These are phyloP conservation scores for Adelognathus sp. DNA, from an alignment of 2,888 invertebrate genomes.

Conservation along the genomic window DNA sequence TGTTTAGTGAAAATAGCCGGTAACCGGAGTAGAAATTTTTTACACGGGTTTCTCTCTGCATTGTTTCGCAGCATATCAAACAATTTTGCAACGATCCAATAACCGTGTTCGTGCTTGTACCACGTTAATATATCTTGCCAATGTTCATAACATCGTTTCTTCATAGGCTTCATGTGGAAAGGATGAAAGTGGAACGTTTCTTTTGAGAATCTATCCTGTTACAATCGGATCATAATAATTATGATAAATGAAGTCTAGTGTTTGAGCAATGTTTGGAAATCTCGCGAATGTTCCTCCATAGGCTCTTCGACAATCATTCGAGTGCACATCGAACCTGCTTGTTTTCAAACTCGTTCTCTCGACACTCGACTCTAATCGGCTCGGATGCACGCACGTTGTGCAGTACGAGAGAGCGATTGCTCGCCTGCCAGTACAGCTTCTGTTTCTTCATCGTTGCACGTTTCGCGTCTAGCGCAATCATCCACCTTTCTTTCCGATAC, in stretches of 20 bases:
- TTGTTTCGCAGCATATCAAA: no score
- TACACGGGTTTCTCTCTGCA: no score
- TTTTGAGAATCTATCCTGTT: no score
- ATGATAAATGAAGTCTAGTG: background rate
- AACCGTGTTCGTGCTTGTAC: no score
- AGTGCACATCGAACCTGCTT: slow-evolving; percentile 64
- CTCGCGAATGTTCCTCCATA: background rate
- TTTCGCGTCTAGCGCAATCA: background rate
- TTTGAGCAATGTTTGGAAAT: background rate
- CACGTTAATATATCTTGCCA: no score
- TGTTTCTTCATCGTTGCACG: background rate
- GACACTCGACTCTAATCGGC: slow-evolving; percentile 56
- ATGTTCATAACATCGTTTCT: no score
- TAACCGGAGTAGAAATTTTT: no score
- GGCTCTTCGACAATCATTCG: background rate
- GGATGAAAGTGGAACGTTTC: no score
- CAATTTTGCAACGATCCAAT: no score
- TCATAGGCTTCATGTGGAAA: no score
- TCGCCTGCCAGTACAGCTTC: background rate
- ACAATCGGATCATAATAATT: no score
- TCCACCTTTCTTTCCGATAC: slow-evolving; percentile 19
- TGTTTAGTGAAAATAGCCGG: no score
- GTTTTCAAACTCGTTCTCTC: slow-evolving; percentile 72
- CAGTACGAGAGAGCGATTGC: background rate
- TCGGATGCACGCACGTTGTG: slow-evolving; percentile 10